Evolutionary conservation across 2,888 invertebrate species (phyloP), one percentile per base, ranked within the genome.

Genomic region (Drosophila parthenogenetica): DNA sequence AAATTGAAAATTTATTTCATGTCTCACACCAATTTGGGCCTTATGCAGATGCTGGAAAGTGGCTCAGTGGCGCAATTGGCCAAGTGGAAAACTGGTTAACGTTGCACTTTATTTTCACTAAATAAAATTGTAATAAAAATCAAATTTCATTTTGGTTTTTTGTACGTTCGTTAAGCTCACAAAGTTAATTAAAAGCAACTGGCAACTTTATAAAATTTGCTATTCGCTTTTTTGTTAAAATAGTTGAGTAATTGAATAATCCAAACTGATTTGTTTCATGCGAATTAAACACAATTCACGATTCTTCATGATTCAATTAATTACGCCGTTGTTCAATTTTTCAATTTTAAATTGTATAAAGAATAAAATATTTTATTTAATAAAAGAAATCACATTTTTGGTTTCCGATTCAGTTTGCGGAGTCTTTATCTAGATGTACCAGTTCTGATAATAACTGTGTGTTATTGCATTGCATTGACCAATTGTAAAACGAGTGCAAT

Each of bases 41-140:
- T 46, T 69, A 78, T 78, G 69, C 57, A 69, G 73, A 69, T 73
- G 63, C 19, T 53, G 79, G 58, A 79, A 78, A 69, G 82, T 79
- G 58, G 66, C 29, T 54, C 61, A 60, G 48, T 64, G 64, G 51
- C 43, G 64, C 79, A 81, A 48, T 62, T 55, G 77, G 19, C 75
- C 65, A 72, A 50, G 66, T 54, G 67, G 32, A 66, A 79, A 82
- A 87, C 82, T 82, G 80, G 79, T 85, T 85, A 64, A 50, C 71
- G 65, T 45, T 68, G 71, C 80, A 73, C 71, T 69, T 69, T 85
- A 68, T 66, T 65, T 68, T 63, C 39, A 22, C 39, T 37, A 57
- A 46, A 70, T 69, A 49, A 63, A 53, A 60, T 43, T 54, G 35
- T 53, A 57, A 58, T 58, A 66, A 69, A 68, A 77, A 77, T 64